These are phyloP conservation scores for Pristiophorus japonicus DNA, from an alignment of 2,113 vertebrate genomes.

Conservation along the genomic window DNA sequence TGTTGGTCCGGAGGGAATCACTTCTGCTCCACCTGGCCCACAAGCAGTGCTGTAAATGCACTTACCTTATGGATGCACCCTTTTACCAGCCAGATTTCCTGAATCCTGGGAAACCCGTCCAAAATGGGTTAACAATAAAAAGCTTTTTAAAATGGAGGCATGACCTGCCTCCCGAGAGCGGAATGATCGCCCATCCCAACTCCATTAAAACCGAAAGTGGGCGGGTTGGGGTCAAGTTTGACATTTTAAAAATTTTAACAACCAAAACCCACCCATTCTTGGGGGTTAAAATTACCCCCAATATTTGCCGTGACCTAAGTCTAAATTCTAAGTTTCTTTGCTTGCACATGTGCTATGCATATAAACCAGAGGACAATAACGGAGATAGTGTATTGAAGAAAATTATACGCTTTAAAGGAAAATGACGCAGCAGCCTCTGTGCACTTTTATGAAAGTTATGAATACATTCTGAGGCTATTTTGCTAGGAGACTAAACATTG, in stretches of 20 bases:
- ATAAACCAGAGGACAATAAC: background rate
- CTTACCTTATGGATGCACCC: no score
- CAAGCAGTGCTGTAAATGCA: background rate
- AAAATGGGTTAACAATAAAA: background rate
- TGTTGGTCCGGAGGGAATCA: background rate
- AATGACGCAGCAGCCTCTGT: background rate
- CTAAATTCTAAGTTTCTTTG: background rate
- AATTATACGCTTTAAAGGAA: background rate
- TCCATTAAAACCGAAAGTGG: background rate
- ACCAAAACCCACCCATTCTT: background rate
- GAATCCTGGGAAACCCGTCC: background rate
- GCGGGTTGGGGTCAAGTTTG: background rate
- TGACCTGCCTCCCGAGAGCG: background rate
- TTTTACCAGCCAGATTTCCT: background rate
- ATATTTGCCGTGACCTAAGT: background rate
- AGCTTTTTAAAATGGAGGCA: background rate
- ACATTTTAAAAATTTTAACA: background rate
- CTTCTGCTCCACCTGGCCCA: background rate
- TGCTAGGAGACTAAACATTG: background rate
- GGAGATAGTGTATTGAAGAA: background rate
- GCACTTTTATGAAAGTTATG: background rate
- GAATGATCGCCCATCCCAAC: background rate
- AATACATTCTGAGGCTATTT: background rate
- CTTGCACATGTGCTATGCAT: background rate
- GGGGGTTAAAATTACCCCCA: background rate